Conservation (phyloP, 2,888 invertebrate genomes). For the Trachelus stipa region DNA sequence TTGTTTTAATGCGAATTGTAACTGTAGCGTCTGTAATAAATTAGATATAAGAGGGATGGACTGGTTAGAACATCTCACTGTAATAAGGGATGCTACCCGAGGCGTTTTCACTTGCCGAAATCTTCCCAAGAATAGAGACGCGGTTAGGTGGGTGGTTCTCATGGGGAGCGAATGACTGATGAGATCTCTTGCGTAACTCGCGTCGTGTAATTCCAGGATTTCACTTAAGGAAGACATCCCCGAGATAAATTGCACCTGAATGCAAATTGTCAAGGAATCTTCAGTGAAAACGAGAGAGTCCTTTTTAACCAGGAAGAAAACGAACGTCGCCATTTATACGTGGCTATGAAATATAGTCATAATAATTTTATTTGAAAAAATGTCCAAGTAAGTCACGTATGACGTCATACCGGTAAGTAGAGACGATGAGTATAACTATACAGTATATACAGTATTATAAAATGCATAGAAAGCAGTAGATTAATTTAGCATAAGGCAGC, state of each 20-base stretch:
- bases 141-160: constrained; percentile 30
- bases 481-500: not conserved
- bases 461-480: not conserved
- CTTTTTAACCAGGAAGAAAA: not conserved
- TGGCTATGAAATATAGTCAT: not conserved
- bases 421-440: too few species aligned
- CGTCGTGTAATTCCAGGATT: constrained; percentile 42
- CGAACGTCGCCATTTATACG: not conserved
- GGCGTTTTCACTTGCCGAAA: not conserved
- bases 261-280: constrained; percentile 48
- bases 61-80: not conserved
- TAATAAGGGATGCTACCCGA: not conserved
- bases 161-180: constrained; percentile 49
- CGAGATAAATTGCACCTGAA: constrained; percentile 49
- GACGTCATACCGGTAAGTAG: not conserved
- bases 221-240: constrained; percentile 40
- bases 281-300: constrained; percentile 24
- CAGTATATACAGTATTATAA: not conserved
- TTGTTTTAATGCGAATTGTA: not conserved
- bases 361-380: not conserved
- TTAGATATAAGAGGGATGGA: not conserved
- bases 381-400: not conserved
- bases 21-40: not conserved
- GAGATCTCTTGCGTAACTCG: constrained; percentile 26
- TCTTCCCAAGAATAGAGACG: not conserved